Evolutionary conservation across 2,888 invertebrate species (phyloP), one percentile per base, ranked within the genome.

Genomic region (Callyntrura guangdongensis): DNA sequence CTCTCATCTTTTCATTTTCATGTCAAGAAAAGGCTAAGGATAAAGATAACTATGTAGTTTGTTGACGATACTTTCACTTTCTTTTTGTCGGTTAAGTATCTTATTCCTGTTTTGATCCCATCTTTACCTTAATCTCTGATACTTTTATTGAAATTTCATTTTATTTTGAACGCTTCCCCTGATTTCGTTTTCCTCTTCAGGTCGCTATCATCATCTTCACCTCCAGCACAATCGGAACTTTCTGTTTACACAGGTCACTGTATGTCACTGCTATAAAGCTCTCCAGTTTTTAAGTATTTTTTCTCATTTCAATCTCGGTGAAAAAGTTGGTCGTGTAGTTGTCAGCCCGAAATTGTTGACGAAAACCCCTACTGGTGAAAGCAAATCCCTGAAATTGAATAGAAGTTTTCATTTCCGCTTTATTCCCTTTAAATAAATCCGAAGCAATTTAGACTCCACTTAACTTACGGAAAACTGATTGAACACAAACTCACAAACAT

Each of bases 91-190:
- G 45, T 45, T 69, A 69, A 69, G 17, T 69, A 69, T 45, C 45
- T 69, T 45, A 0, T 45, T 67, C 27, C 67, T 45, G 36, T 45
- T 69, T 69, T 45, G 11, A 69, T 69, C n/a, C 69, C 36, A 69
- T 69, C 36, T 69, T 69, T 69, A 69, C 36, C 45, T 69, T 69
- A 69, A 69, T 69, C 69, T 45, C 14, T 69, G 69, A 69, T 69
- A 45, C 45, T 17, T 69, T 69, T 36, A 17, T 45, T 45, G n/a
- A 36, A 69, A 69, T 45, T 45, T 69, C 45, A 45, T n/a, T 45
- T 45, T 69, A 17, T 45, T 45, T 45, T 69, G 36, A 45, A n/a
- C 45, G 69, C 36, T 69, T 45, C 25, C 64, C 25, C 27, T 11
- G 12, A 6, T 6, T 36, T 36, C 36, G 6, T 27, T 27, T 12